A percentile compares a stretch with the other conserved stretches of the same genome.
Conservation (phyloP, 2,888 invertebrate genomes). For the Eulithis testata region DNA sequence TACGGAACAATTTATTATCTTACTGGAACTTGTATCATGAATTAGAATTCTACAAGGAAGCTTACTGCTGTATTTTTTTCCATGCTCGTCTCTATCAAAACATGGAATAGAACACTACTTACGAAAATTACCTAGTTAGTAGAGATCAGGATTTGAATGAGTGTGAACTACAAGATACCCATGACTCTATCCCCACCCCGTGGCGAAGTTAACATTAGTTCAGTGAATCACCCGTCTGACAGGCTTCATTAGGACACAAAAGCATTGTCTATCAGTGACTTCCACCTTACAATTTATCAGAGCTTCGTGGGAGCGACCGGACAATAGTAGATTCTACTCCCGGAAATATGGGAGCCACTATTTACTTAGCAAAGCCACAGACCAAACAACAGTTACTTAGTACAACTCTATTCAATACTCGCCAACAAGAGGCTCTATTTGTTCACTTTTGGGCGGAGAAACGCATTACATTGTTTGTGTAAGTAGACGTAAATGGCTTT, state of each 20-base stretch:
- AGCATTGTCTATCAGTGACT: constrained; percentile 75
- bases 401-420: constrained; percentile 42
- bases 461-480: constrained; percentile 31
- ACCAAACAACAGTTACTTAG: constrained; percentile 27
- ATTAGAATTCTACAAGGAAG: too few species aligned
- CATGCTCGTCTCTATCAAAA: too few species aligned
- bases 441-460: constrained; percentile 33
- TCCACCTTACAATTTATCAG: constrained; percentile 73
- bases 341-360: constrained; percentile 50
- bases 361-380: constrained; percentile 43
- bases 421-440: constrained; percentile 39
- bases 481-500: constrained; percentile 32
- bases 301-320: constrained; percentile 63
- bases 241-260: constrained; percentile 78
- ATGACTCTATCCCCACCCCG: not conserved
- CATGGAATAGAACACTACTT: too few species aligned
- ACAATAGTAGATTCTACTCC: constrained; percentile 54
- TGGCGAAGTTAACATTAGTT: constrained; percentile 71
- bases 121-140: too few species aligned
- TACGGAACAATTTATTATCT: too few species aligned
- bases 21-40: too few species aligned
- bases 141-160: too few species aligned
- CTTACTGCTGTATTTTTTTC: too few species aligned
- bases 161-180: not conserved
- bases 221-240: constrained; percentile 71